Evolutionary conservation across 2,888 invertebrate genomes (phyloP).

Genomic region (Pelosia muscerda): DNA sequence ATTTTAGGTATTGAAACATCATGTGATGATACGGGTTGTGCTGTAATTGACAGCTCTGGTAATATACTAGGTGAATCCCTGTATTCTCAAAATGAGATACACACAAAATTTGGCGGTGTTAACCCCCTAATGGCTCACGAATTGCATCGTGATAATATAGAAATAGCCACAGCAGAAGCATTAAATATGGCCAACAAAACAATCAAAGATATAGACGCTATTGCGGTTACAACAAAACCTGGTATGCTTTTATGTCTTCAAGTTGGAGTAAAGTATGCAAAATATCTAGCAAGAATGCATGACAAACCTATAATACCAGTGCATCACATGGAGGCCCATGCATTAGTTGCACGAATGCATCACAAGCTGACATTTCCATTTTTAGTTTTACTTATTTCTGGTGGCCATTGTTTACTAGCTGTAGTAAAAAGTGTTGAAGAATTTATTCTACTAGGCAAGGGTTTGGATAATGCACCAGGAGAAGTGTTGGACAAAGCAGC

Average conservation of each 20-base stretch:
- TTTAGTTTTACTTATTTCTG: slow-evolving; percentile 95
- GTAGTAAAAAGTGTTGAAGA: slow-evolving; percentile 91
- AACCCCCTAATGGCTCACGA: slow-evolving; percentile 95
- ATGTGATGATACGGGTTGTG: slow-evolving; percentile 98
- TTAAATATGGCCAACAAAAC: slow-evolving; percentile 87
- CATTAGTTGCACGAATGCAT: slow-evolving; percentile 93
- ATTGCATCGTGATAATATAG: slow-evolving; percentile 93
- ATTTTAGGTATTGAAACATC: slow-evolving; percentile 98
- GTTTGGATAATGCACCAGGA: slow-evolving; percentile 95
- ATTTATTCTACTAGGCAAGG: slow-evolving; percentile 93
- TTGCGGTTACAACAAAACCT: slow-evolving; percentile 97
- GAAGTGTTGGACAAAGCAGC: slow-evolving; percentile 97
- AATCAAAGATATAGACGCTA: slow-evolving; percentile 91
- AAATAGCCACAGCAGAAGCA: slow-evolving; percentile 89
- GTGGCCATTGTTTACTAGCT: slow-evolving; percentile 95
- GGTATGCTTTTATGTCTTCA: slow-evolving; percentile 92
- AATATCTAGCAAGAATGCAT: slow-evolving; percentile 89
- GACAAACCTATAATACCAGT: slow-evolving; percentile 96
- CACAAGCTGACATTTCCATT: slow-evolving; percentile 93
- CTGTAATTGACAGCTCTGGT: slow-evolving; percentile 91
- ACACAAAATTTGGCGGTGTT: slow-evolving; percentile 93
- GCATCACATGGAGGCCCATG: slow-evolving; percentile 99
- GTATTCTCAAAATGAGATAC: slow-evolving; percentile 92
- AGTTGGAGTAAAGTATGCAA: slow-evolving; percentile 94
- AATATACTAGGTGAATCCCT: slow-evolving; percentile 92